phyloP scores from a whole-genome alignment of 1,140 invertebrate species.

The Delia radicum region DNA sequence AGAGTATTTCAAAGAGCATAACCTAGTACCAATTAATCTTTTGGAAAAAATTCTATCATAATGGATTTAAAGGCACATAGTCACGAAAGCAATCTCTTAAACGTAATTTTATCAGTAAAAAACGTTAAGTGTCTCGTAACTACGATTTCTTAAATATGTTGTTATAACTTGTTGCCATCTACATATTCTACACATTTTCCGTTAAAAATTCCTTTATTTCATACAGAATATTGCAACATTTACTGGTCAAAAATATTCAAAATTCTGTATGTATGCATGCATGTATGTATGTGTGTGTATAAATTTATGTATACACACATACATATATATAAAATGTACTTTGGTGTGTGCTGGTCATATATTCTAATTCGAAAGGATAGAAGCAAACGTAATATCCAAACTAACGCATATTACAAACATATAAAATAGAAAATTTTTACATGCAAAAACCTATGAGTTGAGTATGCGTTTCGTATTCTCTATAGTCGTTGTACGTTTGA shows the following conservation, averaged over 20 bases:
- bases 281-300: background rate
- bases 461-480: background rate
- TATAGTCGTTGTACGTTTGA: background rate
- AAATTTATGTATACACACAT: background rate
- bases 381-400: background rate
- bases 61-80: no score
- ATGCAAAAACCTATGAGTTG: background rate
- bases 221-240: background rate
- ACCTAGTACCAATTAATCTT: no score
- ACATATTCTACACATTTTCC: background rate
- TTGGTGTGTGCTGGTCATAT: background rate
- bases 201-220: background rate
- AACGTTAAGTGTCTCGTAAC: no score
- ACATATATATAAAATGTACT: background rate
- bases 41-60: no score
- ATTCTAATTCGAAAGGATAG: background rate
- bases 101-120: no score
- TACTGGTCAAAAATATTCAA: background rate
- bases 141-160: background rate
- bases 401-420: slow-evolving; percentile 5
- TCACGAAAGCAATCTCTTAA: no score
- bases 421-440: background rate
- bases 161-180: background rate
- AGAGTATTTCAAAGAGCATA: no score
- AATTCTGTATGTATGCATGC: no score